phyloP scores from a whole-genome alignment of 2,888 invertebrate species.

The Trisateles emortualis region DNA sequence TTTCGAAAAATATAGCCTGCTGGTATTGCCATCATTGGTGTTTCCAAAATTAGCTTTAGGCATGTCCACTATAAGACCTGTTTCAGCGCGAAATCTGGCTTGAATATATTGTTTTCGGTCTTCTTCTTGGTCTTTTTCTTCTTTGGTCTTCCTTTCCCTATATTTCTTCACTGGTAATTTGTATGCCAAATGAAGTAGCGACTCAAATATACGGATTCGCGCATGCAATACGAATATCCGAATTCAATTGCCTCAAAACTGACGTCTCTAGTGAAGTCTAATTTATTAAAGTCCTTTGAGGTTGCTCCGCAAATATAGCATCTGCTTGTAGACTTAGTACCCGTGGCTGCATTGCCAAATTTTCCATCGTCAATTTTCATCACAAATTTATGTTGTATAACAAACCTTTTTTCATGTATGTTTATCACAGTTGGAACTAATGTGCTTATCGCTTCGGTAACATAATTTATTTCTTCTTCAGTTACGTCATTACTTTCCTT shows the following conservation, averaged over 20 bases:
- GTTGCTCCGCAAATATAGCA: slow-evolving; percentile 60
- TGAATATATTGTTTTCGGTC: slow-evolving; percentile 4
- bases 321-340: slow-evolving; percentile 48
- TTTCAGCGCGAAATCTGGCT: not conserved
- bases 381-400: not conserved
- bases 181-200: slow-evolving; percentile 7
- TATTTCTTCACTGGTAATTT: slow-evolving; percentile 16
- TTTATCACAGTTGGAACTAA: not conserved
- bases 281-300: slow-evolving; percentile 56
- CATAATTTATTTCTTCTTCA: not conserved
- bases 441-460: not conserved
- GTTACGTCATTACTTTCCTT: slow-evolving; percentile 34
- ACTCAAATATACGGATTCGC: slow-evolving; percentile 10
- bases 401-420: not conserved
- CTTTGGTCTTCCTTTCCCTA: not conserved
- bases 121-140: slow-evolving; percentile 1
- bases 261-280: not conserved
- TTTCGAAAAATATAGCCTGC: slow-evolving; percentile 11
- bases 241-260: slow-evolving; percentile 1
- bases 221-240: slow-evolving; percentile 12
- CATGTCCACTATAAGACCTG: not conserved
- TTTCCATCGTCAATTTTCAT: slow-evolving; percentile 46
- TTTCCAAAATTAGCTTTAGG: slow-evolving; percentile 2
- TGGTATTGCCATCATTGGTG: slow-evolving; percentile 7
- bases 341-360: slow-evolving; percentile 57